Evolutionary conservation across 2,888 invertebrate genomes (phyloP).

Genomic region (Drosophila colorata): DNA sequence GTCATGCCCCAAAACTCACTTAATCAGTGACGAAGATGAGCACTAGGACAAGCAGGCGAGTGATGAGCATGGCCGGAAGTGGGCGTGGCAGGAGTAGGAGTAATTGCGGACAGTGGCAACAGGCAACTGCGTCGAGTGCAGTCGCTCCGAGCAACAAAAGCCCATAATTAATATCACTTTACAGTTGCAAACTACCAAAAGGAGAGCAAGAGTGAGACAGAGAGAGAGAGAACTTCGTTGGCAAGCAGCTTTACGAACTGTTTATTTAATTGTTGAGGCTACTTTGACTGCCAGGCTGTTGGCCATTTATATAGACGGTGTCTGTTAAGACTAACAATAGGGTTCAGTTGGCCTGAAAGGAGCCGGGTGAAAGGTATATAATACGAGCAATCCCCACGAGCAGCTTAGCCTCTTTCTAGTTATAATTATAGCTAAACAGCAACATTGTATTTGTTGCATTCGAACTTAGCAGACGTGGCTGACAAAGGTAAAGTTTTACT

Average conservation of each 20-base stretch:
- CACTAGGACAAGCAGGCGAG: neutral
- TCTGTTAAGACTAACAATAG: neutral
- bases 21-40: constrained; percentile 46
- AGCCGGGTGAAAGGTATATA: too few relatives aligned
- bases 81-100: neutral
- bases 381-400: neutral
- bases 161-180: constrained; percentile 71
- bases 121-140: constrained; percentile 26
- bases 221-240: neutral
- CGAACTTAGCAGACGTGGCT: too few relatives aligned
- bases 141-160: constrained; percentile 42
- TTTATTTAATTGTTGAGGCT: constrained; percentile 47
- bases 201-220: neutral
- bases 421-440: neutral
- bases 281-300: neutral
- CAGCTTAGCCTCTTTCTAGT: too few relatives aligned
- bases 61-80: neutral
- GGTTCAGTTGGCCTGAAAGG: neutral
- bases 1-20: constrained; percentile 54
- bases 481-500: too few relatives aligned
- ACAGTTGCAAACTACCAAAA: constrained; percentile 48
- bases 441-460: too few relatives aligned
- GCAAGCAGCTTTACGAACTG: constrained; percentile 42
- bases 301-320: constrained; percentile 4
- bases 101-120: constrained; percentile 3